phyloP scores from a whole-genome alignment of 1,140 invertebrate genomes.

The Leptoteleia sp. region DNA sequence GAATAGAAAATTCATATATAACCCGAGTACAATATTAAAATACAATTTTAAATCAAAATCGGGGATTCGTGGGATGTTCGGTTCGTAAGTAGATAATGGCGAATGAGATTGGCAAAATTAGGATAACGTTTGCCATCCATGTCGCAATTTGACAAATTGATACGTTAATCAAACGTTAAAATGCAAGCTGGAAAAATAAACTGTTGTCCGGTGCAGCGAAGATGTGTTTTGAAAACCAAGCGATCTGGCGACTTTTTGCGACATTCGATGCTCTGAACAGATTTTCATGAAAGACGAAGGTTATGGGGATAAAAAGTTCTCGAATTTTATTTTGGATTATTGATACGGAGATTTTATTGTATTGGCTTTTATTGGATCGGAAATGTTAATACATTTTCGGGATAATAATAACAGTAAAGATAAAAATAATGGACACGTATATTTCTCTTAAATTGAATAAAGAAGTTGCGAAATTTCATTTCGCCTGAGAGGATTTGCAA shows the following conservation, averaged over 20 bases:
- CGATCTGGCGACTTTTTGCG: too few relatives aligned
- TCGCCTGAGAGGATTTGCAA: conserved; percentile 1
- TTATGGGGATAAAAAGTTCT: background rate
- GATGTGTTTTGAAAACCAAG: too few relatives aligned
- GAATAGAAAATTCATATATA: conserved; percentile 43
- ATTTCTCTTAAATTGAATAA: conserved; percentile 13
- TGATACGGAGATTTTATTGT: conserved; percentile 4
- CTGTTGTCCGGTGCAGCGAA: too few relatives aligned
- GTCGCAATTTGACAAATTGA: conserved; percentile 14
- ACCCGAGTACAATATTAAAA: conserved; percentile 20
- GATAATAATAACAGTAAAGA: conserved; percentile 27
- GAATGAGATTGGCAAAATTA: conserved; percentile 10
- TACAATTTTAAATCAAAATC: conserved; percentile 43
- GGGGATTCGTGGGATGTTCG: conserved; percentile 5
- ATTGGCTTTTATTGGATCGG: background rate
- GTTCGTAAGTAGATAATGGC: conserved; percentile 7
- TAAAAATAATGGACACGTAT: conserved; percentile 1
- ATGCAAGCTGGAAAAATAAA: conserved; percentile 14
- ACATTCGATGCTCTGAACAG: background rate
- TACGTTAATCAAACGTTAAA: conserved; percentile 1
- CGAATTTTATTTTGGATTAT: background rate
- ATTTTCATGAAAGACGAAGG: background rate
- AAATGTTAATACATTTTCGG: conserved; percentile 11
- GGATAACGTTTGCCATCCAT: conserved; percentile 15
- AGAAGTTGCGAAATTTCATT: conserved; percentile 14